Base-by-base conservation (phyloP, 2,113 vertebrate species). In the Bos javanicus region DNA sequence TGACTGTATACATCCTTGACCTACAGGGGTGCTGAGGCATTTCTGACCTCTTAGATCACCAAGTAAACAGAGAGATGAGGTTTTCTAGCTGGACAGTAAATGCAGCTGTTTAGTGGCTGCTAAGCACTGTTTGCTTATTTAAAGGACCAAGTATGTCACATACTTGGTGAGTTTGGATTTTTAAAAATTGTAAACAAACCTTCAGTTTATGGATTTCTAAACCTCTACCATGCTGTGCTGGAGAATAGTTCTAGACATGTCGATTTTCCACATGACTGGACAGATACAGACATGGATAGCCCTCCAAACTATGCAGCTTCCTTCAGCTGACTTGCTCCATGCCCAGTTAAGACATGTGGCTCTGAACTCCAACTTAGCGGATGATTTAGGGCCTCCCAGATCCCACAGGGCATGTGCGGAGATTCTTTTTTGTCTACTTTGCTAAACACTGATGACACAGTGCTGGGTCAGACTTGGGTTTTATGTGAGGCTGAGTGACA, bases 151-250 rank as follows among this genome's bases (percentile, higher is more conserved):
- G 43, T 94, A 80, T 13, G 36, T 60, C 59, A 54, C 15, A 36
- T 19, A 33, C 10, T 6, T 82, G 19, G 25, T 84, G 92, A 95
- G 30, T 67, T 33, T 83, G 71, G 26, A 86, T 57, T 92, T 91
- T 60, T 39, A 14, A 80, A 48, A 39, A 50, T 23, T 46, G 13
- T 86, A 62, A 86, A 54, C 21, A 88, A 88, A 57, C 3, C 62
- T 81, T 83, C 11, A 36, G 16, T 50, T 83, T 52, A 50, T 46
- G 43, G 74, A 33, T 57, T 82, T 92, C 33, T 62, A 90, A 93
- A 93, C 8, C 26, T 48, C 7, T 9, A 52, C 36, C 21, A 12
- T 2, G 4, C 33, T 60, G 19, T 64, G n/a, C 23, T 33, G 23
- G 62, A 54, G 48, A 87, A 76, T 9, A 39, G 19, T 28, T 36